phyloP scores from a whole-genome alignment of 2,888 invertebrate species.

The Elysia crispata region DNA sequence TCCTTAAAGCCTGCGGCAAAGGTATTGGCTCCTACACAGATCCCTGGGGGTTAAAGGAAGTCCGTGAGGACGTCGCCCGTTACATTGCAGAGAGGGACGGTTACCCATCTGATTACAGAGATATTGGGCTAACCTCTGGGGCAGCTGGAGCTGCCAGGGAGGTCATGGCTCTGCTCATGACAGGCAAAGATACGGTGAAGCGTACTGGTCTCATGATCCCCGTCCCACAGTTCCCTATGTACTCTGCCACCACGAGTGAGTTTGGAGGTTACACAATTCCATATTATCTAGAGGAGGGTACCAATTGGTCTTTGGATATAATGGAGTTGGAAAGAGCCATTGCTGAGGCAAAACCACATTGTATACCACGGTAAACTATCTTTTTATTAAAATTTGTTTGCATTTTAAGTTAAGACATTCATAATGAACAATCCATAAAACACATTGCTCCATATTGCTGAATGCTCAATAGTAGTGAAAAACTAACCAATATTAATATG shows the following conservation, averaged over 20 bases:
- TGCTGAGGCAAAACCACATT: slow-evolving; percentile 81
- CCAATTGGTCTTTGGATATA: slow-evolving; percentile 89
- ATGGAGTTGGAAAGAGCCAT: slow-evolving; percentile 88
- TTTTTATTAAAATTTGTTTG: too few relatives aligned
- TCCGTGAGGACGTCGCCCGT: slow-evolving; percentile 90
- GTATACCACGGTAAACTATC: too few relatives aligned
- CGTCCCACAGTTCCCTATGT: slow-evolving; percentile 98
- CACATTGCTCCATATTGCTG: too few relatives aligned
- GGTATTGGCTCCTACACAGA: slow-evolving; percentile 83
- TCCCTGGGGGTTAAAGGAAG: slow-evolving; percentile 91
- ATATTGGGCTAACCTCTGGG: slow-evolving; percentile 90
- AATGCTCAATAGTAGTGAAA: too few relatives aligned
- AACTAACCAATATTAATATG: too few relatives aligned
- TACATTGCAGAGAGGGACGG: slow-evolving; percentile 90
- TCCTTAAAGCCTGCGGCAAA: slow-evolving; percentile 86
- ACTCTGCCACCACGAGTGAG: slow-evolving; percentile 96
- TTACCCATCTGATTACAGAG: slow-evolving; percentile 84
- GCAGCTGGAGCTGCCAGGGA: slow-evolving; percentile 96
- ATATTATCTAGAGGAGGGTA: slow-evolving; percentile 89
- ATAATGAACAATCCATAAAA: too few relatives aligned
- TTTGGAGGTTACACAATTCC: slow-evolving; percentile 84
- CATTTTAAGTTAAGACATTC: too few relatives aligned
- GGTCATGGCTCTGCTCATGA: slow-evolving; percentile 83
- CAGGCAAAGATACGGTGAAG: slow-evolving; percentile 65
- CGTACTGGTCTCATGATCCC: slow-evolving; percentile 94